These are phyloP conservation scores for Listronotus bonariensis DNA, from an alignment of 1,140 invertebrate species.

Conservation along the genomic window DNA sequence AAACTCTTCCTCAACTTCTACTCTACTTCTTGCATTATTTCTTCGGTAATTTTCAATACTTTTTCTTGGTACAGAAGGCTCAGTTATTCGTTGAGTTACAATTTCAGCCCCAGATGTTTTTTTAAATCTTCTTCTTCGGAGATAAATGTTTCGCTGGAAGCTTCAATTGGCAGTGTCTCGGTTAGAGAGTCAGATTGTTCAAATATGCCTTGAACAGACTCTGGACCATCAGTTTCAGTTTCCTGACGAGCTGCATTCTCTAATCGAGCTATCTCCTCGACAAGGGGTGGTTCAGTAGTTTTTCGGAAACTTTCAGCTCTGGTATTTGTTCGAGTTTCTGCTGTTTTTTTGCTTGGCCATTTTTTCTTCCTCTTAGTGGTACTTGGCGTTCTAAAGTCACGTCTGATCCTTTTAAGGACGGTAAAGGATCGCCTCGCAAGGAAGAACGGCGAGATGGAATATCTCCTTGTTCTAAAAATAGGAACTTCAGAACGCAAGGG, in stretches of 20 bases:
- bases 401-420: slow-evolving; percentile 24
- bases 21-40: slow-evolving; percentile 16
- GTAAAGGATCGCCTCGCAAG: slow-evolving; percentile 18
- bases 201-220: slow-evolving; percentile 8
- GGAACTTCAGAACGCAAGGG: slow-evolving; percentile 25
- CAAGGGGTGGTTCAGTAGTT: slow-evolving; percentile 2
- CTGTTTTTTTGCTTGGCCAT: too few relatives aligned
- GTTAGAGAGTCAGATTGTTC: slow-evolving; percentile 9
- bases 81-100: slow-evolving; percentile 17
- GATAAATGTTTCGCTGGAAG: slow-evolving; percentile 13
- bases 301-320: neutral
- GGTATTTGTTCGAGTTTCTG: neutral
- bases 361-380: slow-evolving; percentile 2
- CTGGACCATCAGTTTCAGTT: slow-evolving; percentile 10
- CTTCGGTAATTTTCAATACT: slow-evolving; percentile 5
- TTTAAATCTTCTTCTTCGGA: slow-evolving; percentile 9
- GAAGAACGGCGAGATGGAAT: slow-evolving; percentile 17
- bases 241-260: slow-evolving; percentile 4
- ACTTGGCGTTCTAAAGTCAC: neutral
- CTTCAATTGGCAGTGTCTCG: slow-evolving; percentile 22
- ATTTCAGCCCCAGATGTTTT: slow-evolving; percentile 12
- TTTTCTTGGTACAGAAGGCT: slow-evolving; percentile 11
- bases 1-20: slow-evolving; percentile 13
- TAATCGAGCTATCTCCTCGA: slow-evolving; percentile 16
- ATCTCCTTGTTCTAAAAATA: slow-evolving; percentile 18